Base-by-base conservation (phyloP, 2,797 vertebrate species). In the Kryptolebias ocellatus region DNA sequence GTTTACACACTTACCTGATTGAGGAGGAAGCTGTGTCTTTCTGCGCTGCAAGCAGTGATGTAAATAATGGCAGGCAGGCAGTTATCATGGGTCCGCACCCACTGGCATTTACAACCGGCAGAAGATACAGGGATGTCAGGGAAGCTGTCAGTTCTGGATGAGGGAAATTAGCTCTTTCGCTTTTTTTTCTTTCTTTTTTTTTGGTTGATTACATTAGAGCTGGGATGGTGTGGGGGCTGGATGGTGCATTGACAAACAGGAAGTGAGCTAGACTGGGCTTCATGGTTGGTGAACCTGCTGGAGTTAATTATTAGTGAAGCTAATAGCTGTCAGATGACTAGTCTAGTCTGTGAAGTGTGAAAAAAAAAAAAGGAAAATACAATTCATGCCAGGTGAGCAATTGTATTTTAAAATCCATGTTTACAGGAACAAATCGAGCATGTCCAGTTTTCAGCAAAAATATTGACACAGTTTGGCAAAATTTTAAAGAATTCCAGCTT, bases 51-150 rank as follows among this genome's bases (percentile, higher is more conserved):
- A 93, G 91, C 92, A 91, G 70, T 90, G 93, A 90, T 90, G 92
- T 94, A 94, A 95, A 93, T 93, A 94, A 83, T 62, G 63, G 80
- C 68, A 90, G 82, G 91, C 87, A 80, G 93, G 90, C 92, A 72
- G 93, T 92, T 91, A 93, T 92, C 89, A 83, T 85, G 85, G 83
- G 64, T 92, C 92, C 79, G 84, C 79, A 86, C 92, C 81, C 87
- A 34, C 0, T 88, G 88, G 91, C 92, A 93, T 96, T 95, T 95
- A 95, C 92, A 91, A 87, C 94, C 83, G 66, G 81, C 81, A 79
- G 87, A 94, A 94, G 95, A 95, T 95, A 93, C 92, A 67, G 89
- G 93, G 93, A 93, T 91, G 92, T 94, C 92, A 92, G 90, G 90
- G 90, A 93, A 92, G 82, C 93, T 89, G 91, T 92, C 94, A 92